Conservation (phyloP, 2,888 invertebrate genomes). For the Zootermopsis nevadensis region DNA sequence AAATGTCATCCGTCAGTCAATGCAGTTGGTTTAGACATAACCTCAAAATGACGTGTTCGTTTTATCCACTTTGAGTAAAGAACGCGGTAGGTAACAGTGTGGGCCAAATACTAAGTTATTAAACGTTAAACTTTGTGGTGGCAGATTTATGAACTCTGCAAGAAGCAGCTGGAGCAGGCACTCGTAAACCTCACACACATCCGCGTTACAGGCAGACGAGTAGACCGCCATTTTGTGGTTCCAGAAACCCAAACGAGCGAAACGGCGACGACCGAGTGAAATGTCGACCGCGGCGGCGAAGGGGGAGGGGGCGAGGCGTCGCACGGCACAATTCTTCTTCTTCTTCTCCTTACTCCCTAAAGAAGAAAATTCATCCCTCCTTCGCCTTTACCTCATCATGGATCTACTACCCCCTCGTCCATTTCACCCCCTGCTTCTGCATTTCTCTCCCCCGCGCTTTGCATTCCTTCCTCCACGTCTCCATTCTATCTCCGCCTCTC, state of each 20-base stretch:
- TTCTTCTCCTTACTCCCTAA: conserved; percentile 13
- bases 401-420: not conserved
- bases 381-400: conserved; percentile 23
- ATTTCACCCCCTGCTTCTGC: conserved; percentile 23
- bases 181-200: not conserved
- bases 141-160: no score
- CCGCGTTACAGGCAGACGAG: conserved; percentile 8
- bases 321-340: conserved; percentile 5
- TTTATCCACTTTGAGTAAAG: no score
- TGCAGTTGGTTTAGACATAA: no score
- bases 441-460: conserved; percentile 5
- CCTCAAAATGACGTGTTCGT: no score
- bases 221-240: conserved; percentile 54
- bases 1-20: no score
- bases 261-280: conserved; percentile 47
- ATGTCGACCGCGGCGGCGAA: conserved; percentile 38
- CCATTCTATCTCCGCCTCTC: conserved; percentile 10
- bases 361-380: not conserved
- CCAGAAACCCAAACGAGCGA: conserved; percentile 51
- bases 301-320: conserved; percentile 15
- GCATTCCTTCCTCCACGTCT: not conserved
- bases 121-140: no score
- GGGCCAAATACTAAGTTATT: no score
- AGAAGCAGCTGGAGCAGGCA: no score
- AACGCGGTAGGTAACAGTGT: no score